Evolutionary conservation across 1,140 invertebrate species (phyloP), one percentile per base, ranked within the genome.

Genomic region (Brachionus rotundiformis): DNA sequence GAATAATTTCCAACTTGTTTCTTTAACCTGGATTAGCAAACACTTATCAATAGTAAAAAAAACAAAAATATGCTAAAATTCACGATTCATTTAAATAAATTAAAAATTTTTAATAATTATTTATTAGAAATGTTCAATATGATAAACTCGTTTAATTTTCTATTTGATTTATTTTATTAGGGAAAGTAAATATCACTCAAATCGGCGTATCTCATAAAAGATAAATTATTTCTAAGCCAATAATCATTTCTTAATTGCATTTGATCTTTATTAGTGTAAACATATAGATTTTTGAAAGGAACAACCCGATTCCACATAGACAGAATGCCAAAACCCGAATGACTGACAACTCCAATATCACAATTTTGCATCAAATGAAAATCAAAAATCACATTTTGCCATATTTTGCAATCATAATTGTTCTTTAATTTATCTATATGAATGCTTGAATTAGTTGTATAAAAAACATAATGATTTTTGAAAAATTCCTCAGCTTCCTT

Each of bases 341-440:
- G 41, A 31, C 73, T 76, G 4, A 76, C 73, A 49, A 76, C 47
- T 6, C 41, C 73, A 13, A 47, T 49, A 54, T 76, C 73, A 54
- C 73, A 76, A 54, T 76, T 47, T 76, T 76, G 73, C 47, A 76
- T 47, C 7, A 47, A 11, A 76, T 47, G 73, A 76, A 76, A 76
- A 54, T 76, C 73, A 54, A 76, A 54, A 13, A 76, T 27, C 8
- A 54, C 41, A 25, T 76, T 47, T 47, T 47, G n/a, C 41, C 36
- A 23, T 27, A 23, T 29, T 13, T 5, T 5, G 10, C 73, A 76
- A 7, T 49, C 8, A 31, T 76, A n/a, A 16, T 36, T 44, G 2
- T 76, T 13, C 13, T 2, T 27, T 29, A 10, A 10, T 33, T 8
- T 68, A 6, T 59, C 73, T 3, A 77, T 11, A 47, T 77, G 73